Conservation (phyloP, 2,888 invertebrate genomes). For the Doris montereyensis region DNA sequence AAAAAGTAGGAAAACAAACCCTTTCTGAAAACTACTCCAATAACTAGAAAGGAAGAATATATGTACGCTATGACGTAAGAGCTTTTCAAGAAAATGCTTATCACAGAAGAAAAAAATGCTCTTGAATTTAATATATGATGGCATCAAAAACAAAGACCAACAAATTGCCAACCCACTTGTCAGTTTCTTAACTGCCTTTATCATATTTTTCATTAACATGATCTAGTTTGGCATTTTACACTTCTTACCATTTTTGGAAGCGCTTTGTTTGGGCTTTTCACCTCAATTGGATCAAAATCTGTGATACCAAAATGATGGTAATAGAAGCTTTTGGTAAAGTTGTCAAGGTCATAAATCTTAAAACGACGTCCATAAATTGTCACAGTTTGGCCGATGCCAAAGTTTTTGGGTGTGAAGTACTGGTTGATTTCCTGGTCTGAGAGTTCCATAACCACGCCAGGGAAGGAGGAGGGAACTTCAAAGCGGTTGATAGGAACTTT, state of each 20-base stretch:
- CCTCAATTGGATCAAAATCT: constrained; percentile 72
- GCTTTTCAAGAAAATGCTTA: too few relatives aligned
- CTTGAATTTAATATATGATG: too few relatives aligned
- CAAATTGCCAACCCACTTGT: background rate
- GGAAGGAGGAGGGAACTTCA: constrained; percentile 69
- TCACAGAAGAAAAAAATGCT: too few relatives aligned
- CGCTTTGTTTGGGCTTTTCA: constrained; percentile 56
- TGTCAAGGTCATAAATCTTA: constrained; percentile 85
- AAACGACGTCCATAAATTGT: constrained; percentile 75
- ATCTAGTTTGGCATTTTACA: background rate
- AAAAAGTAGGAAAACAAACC: too few relatives aligned
- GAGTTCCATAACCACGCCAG: constrained; percentile 80
- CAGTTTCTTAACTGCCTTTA: background rate
- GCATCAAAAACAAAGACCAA: background rate
- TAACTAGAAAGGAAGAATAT: too few relatives aligned
- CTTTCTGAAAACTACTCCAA: too few relatives aligned
- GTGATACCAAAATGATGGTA: constrained; percentile 74
- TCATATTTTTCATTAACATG: background rate
- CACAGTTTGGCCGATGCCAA: constrained; percentile 80
- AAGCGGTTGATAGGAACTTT: constrained; percentile 76
- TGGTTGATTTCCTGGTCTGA: constrained; percentile 82
- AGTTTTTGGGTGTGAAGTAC: constrained; percentile 85
- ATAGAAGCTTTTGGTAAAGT: constrained; percentile 85
- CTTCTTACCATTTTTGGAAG: constrained; percentile 68
- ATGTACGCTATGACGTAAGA: too few relatives aligned